Base-by-base conservation (phyloP, 2,888 invertebrate species). In the Ashinkailepas kermadecensis region DNA sequence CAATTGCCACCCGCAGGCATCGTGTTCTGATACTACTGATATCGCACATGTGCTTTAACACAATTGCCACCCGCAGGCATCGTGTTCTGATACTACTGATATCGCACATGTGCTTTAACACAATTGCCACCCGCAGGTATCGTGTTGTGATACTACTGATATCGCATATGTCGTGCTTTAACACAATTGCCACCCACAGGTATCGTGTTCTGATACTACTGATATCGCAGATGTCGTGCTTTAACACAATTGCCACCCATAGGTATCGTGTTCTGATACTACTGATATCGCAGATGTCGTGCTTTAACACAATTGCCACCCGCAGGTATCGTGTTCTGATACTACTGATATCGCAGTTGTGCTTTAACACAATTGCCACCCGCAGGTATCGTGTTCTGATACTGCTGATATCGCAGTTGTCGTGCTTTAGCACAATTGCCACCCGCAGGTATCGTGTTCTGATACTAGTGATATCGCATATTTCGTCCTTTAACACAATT, bases 371-470 rank as follows among this genome's bases (percentile, higher is more conserved):
- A 39, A 39, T 39, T 79, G 23, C n/a, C 59, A n/a, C 70, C 13
- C 54, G 0, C 87, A 93, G 92, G 94, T 91, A 97, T 99, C 85
- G 95, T 99, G 11, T 89, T 99, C n/a, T n/a, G n/a, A 18, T 11
- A 7, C 81, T 80, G 12, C 62, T 81, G 23, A 56, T 65, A 39
- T 39, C 4, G 39, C 39, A 39, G 39, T 1, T 39, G 39, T 39
- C 39, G 39, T 39, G 39, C 39, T 39, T 39, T 39, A 39, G 4
- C 39, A 39, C 39, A 39, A 39, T 39, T 79, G 23, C n/a, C 59
- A n/a, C 70, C 13, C 54, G 0, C 87, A 93, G 92, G 94, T 91
- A 97, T 99, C 85, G 95, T 99, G 11, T 89, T 99, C n/a, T n/a
- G n/a, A 18, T 11, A 7, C 81, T 80, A 21, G 39, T 81, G 23